Base-by-base conservation (phyloP, 2,113 vertebrate genomes). In the Brienomyrus brachyistius region DNA sequence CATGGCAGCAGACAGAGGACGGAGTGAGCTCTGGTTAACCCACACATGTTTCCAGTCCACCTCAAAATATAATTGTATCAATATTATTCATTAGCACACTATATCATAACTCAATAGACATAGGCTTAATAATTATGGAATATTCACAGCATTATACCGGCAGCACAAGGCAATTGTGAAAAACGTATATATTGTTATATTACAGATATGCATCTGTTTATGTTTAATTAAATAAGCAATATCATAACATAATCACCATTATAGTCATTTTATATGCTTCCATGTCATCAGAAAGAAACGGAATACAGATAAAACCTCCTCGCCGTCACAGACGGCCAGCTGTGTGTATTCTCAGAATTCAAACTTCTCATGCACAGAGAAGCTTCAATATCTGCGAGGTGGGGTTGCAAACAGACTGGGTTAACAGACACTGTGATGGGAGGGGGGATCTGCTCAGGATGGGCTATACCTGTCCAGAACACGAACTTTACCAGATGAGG, bases 331-430 rank as follows among this genome's bases (percentile, higher is more conserved):
- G 13, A 93, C 87, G 85, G 56, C 91, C 89, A 83, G 93, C 91
- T 89, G 92, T 91, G 92, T 91, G 90, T 54, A 91, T 83, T 51
- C 89, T 92, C 89, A 50, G 21, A 82, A 92, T 93, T 91, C 91
- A 95, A 92, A 92, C 91, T 7, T 92, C 94, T 94, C 94, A 54
- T 94, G 94, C 94, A 95, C 94, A 92, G 94, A 95, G 92, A 94
- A 10, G 88, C 90, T 92, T 94, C 92, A 91, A 94, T 91, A 66
- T 92, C 88, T 91, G 92, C 93, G 90, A 92, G 90, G 92, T 86
- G 90, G 91, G 92, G 92, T 95, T 93, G 90, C 93, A 95, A 94
- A 91, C 92, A 93, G 90, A 92, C 89, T 89, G 91, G 90, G 89
- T 74, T 88, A 11, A 86, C 48, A 5, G 47, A 74, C 7, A 70